A percentile compares a stretch with the other conserved stretches of the same genome.
These are phyloP conservation scores for Erebia epiphron DNA, from an alignment of 2,888 invertebrate species.

Conservation along the genomic window DNA sequence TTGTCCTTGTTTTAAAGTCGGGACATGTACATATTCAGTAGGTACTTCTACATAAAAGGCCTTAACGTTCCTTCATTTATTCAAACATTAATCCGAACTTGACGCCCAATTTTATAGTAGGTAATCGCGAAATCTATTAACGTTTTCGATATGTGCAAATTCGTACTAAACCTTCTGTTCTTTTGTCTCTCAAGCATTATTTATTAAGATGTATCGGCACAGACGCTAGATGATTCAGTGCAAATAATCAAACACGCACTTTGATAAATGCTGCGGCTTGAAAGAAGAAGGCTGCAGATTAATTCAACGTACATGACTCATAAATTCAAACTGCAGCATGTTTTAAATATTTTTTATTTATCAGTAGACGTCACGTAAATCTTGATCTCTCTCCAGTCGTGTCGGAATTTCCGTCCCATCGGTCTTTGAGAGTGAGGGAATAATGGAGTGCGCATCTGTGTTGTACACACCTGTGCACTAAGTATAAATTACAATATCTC, in stretches of 20 bases:
- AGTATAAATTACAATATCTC: no score
- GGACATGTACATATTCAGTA: no score
- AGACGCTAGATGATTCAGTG: constrained; percentile 33
- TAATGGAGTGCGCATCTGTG: no score
- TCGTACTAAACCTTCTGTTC: constrained; percentile 4
- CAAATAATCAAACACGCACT: constrained; percentile 24
- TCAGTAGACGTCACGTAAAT: no score
- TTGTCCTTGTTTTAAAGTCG: no score
- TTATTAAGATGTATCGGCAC: constrained; percentile 34
- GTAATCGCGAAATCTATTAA: background rate
- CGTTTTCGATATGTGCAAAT: background rate
- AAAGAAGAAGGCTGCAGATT: constrained; percentile 26
- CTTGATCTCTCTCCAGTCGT: no score
- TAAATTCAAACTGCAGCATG: constrained; percentile 8
- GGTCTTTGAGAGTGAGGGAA: no score
- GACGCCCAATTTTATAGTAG: background rate
- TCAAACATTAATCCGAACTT: no score
- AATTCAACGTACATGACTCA: constrained; percentile 31
- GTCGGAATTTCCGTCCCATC: no score
- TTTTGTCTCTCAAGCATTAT: constrained; percentile 33
- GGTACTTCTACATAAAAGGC: no score
- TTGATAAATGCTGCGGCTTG: constrained; percentile 25
- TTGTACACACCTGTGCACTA: no score
- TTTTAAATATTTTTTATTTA: background rate
- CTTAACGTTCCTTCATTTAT: no score